These are phyloP conservation scores for Styela clava DNA, from an alignment of 23 tunicate species.

Conservation along the genomic window DNA sequence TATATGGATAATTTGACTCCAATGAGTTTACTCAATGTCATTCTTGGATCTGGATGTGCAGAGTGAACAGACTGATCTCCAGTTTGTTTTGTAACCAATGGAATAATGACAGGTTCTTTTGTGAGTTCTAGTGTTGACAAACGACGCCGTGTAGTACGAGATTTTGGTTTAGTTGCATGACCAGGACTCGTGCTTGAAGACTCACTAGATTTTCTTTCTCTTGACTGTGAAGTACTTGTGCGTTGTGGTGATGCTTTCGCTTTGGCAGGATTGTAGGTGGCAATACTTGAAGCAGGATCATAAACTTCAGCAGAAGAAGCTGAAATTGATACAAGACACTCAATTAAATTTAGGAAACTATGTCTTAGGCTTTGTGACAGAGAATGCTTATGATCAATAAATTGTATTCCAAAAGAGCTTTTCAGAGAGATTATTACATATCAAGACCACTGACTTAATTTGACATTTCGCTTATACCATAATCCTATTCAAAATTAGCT, in stretches of 20 bases:
- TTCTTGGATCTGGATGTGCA: constrained; percentile 80
- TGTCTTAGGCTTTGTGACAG: too few relatives aligned
- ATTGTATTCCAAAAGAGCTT: too few relatives aligned
- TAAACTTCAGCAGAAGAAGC: constrained; percentile 2
- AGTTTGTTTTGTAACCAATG: constrained; percentile 66
- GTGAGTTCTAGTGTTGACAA: constrained; percentile 65
- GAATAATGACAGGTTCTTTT: constrained; percentile 79
- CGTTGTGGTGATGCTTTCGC: constrained; percentile 7
- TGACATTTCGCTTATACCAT: too few relatives aligned
- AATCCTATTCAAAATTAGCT: too few relatives aligned
- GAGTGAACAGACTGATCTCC: constrained; percentile 41
- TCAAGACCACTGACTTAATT: too few relatives aligned
- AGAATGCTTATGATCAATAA: too few relatives aligned
- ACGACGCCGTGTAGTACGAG: constrained; percentile 45
- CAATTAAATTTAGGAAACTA: too few relatives aligned
- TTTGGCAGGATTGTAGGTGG: constrained; percentile 24
- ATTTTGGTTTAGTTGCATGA: neutral
- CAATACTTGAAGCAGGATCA: neutral
- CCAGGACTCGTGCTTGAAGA: constrained; percentile 40
- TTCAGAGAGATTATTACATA: too few relatives aligned
- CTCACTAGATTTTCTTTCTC: constrained; percentile 22
- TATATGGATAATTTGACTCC: constrained; percentile 45
- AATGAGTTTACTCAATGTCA: constrained; percentile 65
- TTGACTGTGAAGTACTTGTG: neutral
- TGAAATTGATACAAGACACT: too few relatives aligned